Conservation (phyloP, 2,797 vertebrate genomes). For the Halcyon leucocephala region DNA sequence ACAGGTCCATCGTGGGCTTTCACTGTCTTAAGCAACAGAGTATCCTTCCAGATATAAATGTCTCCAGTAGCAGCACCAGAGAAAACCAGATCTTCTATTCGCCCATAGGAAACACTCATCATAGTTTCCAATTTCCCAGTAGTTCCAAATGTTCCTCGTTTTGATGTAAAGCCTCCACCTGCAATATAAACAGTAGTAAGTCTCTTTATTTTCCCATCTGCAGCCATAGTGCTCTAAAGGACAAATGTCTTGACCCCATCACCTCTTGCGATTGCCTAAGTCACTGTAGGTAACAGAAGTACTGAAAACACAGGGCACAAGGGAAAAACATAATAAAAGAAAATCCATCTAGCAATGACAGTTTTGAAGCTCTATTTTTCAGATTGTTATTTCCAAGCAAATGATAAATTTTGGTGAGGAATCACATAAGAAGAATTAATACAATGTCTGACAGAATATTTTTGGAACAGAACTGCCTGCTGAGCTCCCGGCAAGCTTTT, state of each 20-base stretch:
- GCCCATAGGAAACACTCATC: slow-evolving; percentile 93
- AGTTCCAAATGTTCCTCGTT: slow-evolving; percentile 89
- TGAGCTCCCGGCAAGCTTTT: background rate
- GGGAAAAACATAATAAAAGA: background rate
- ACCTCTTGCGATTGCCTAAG: background rate
- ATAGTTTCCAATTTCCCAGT: slow-evolving; percentile 92
- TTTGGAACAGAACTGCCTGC: background rate
- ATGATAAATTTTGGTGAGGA: background rate
- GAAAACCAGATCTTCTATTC: slow-evolving; percentile 91
- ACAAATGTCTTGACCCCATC: background rate
- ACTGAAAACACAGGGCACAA: background rate
- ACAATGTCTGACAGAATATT: background rate
- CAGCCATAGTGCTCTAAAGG: background rate
- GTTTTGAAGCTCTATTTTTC: background rate
- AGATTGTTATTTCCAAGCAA: background rate
- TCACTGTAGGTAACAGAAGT: rapidly evolving
- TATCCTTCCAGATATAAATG: slow-evolving; percentile 95
- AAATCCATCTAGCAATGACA: background rate
- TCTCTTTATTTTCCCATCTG: background rate
- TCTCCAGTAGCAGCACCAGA: slow-evolving; percentile 94
- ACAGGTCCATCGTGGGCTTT: slow-evolving; percentile 97
- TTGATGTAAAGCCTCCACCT: slow-evolving; percentile 94
- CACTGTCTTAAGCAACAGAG: slow-evolving; percentile 89
- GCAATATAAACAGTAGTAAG: background rate
- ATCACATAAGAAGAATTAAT: background rate